These are phyloP conservation scores for Coracias cyanogaster DNA, from an alignment of 2,797 vertebrate genomes.

Conservation along the genomic window DNA sequence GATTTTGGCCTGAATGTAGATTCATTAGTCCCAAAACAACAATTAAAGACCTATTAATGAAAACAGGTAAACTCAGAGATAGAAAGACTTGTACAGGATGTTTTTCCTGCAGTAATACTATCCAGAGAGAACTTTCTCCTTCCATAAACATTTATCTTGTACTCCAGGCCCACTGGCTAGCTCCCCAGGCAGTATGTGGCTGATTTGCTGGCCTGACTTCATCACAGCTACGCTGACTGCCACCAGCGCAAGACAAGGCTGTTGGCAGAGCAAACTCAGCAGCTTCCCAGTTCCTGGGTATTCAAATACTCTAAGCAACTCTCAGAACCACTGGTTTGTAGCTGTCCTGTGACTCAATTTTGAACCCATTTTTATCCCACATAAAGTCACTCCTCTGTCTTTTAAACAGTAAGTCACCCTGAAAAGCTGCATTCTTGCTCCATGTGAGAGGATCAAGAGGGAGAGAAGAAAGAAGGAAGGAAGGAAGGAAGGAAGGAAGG, in stretches of 20 bases:
- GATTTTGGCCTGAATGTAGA: background rate
- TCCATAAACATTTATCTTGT: constrained; percentile 4
- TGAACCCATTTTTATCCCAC: background rate
- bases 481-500: too few relatives aligned
- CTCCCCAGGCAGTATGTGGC: background rate
- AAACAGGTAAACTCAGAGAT: background rate
- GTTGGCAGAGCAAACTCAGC: background rate
- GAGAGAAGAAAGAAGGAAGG: background rate
- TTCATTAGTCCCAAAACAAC: background rate
- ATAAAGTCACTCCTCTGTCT: background rate
- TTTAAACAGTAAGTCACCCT: background rate
- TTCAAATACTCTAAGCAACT: background rate
- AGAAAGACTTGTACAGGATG: background rate
- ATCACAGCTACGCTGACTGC: background rate
- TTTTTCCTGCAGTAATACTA: background rate
- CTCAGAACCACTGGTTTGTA: background rate
- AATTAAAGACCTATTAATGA: background rate
- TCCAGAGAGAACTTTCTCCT: background rate
- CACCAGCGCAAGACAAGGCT: background rate
- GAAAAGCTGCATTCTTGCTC: background rate
- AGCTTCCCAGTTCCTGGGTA: background rate
- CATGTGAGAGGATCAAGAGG: background rate
- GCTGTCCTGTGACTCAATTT: background rate
- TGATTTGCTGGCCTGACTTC: background rate
- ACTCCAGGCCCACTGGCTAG: background rate